A percentile compares a stretch with the other conserved stretches of the same genome.
Conservation (phyloP, 2,888 invertebrate species). For the Adelphocoris suturalis region DNA sequence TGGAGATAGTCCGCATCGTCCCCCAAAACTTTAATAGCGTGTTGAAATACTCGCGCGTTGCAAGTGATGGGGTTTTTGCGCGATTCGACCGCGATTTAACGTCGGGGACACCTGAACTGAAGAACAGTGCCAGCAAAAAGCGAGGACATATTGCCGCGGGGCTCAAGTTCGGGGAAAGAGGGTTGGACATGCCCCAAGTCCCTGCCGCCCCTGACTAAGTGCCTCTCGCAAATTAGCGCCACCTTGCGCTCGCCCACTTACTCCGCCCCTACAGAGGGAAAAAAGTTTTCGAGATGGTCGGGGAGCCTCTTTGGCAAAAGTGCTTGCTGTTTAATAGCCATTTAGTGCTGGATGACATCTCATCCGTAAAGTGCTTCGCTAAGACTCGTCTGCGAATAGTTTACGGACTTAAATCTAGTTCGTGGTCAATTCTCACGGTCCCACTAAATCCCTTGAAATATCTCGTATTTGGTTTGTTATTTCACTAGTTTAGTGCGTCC, state of each 20-base stretch:
- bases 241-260: constrained; percentile 67
- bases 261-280: constrained; percentile 13
- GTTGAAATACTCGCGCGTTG: constrained; percentile 57
- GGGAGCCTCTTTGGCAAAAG: constrained; percentile 53
- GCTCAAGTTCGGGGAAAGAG: constrained; percentile 33
- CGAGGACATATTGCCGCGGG: constrained; percentile 58
- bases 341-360: constrained; percentile 51
- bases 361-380: constrained; percentile 39
- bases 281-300: not conserved
- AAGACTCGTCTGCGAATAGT: not conserved
- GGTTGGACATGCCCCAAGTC: constrained; percentile 70
- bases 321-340: constrained; percentile 63
- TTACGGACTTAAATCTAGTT: not conserved
- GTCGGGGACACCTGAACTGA: constrained; percentile 60
- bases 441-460: no score
- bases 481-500: no score
- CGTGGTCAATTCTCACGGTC: no score
- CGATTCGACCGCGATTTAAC: constrained; percentile 64
- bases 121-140: constrained; percentile 55
- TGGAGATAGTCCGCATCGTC: not conserved
- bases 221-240: constrained; percentile 70
- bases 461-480: no score
- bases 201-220: constrained; percentile 66
- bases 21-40: constrained; percentile 14
- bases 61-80: constrained; percentile 64